Conservation (phyloP, 1,140 invertebrate genomes). For the Aphaenogaster rudis region DNA sequence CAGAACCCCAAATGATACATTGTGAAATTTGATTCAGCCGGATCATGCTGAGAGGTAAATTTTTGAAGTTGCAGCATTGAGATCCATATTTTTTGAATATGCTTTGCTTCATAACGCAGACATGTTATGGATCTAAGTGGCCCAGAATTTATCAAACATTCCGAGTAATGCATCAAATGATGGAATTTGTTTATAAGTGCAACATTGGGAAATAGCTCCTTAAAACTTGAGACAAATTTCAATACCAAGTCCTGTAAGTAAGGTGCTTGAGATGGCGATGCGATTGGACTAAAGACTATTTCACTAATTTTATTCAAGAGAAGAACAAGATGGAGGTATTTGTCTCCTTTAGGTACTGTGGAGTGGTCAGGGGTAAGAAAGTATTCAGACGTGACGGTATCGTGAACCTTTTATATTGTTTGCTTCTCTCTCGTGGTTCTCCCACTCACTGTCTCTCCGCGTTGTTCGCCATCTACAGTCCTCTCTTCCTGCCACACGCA, state of each 20-base stretch:
- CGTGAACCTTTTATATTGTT: too few relatives aligned
- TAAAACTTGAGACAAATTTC: neutral
- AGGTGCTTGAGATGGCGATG: neutral
- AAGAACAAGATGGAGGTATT: conserved; percentile 2
- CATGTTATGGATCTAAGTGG: conserved; percentile 7
- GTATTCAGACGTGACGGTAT: too few relatives aligned
- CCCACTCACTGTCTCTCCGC: too few relatives aligned
- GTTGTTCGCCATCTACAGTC: too few relatives aligned
- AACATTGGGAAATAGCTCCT: neutral
- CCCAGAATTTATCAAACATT: neutral
- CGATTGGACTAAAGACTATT: neutral
- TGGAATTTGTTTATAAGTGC: conserved; percentile 8
- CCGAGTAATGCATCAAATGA: neutral
- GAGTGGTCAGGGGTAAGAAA: too few relatives aligned
- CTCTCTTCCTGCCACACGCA: too few relatives aligned
- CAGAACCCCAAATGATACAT: neutral
- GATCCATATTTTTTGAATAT: conserved; percentile 5
- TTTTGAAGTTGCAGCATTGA: conserved; percentile 7
- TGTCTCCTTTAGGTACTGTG: neutral
- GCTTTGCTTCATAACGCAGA: neutral
- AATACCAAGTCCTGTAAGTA: conserved; percentile 4
- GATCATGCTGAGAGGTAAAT: neutral
- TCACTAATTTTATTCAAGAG: neutral
- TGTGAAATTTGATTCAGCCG: neutral
- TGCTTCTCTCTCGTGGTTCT: too few relatives aligned